Evolutionary conservation across 2,888 invertebrate species (phyloP).

Genomic region (Gerosis bhagava): DNA sequence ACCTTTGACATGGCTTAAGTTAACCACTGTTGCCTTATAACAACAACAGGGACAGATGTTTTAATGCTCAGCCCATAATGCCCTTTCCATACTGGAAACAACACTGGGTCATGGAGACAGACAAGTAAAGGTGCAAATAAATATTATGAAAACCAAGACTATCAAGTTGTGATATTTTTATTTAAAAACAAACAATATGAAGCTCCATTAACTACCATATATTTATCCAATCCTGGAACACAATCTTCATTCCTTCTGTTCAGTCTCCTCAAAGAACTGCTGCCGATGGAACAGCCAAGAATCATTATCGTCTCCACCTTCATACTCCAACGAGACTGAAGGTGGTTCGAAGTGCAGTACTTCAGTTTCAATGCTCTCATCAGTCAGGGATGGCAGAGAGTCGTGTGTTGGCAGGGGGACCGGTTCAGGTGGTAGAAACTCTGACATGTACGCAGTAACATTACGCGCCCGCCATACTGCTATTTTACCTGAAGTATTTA

Average conservation of each 20-base stretch:
- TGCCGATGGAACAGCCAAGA: constrained; percentile 71
- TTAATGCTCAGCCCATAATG: no score
- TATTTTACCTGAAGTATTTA: constrained; percentile 67
- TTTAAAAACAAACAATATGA: no score
- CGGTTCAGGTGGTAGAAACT: constrained; percentile 87
- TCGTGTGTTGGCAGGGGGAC: constrained; percentile 85
- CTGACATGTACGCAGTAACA: constrained; percentile 85
- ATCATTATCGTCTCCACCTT: constrained; percentile 63
- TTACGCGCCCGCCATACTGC: constrained; percentile 87
- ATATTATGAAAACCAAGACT: no score
- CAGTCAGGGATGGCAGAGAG: constrained; percentile 80
- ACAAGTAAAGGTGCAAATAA: no score
- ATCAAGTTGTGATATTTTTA: no score
- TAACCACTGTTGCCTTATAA: no score
- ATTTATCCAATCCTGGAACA: no score
- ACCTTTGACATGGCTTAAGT: no score
- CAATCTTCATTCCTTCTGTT: constrained; percentile 42
- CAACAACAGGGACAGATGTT: no score
- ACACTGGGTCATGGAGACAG: no score
- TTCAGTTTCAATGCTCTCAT: constrained; percentile 60
- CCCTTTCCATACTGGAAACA: no score
- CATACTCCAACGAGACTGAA: constrained; percentile 57
- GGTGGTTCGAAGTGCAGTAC: constrained; percentile 66
- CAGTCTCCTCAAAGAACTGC: constrained; percentile 66
- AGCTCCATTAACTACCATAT: no score